A percentile compares a stretch with the other conserved stretches of the same genome.
These are phyloP conservation scores for Hypomesus transpacificus DNA, from an alignment of 2,113 vertebrate genomes.

Conservation along the genomic window DNA sequence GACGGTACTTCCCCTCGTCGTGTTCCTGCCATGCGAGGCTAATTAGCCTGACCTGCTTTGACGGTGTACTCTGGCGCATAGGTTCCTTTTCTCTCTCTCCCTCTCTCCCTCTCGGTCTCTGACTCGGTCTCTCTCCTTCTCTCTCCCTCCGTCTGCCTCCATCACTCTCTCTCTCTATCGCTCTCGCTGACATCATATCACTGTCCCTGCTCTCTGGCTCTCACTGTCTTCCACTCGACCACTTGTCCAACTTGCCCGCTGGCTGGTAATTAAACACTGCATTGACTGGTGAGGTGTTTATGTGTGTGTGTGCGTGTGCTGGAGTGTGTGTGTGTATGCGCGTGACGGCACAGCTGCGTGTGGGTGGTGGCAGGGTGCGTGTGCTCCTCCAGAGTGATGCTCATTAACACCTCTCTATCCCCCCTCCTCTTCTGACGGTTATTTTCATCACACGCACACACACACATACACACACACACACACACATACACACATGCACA, in stretches of 20 bases:
- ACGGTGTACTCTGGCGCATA: neutral
- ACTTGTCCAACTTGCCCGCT: neutral
- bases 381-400: slow-evolving; percentile 44
- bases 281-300: neutral
- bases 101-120: too few species aligned
- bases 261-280: neutral
- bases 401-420: slow-evolving; percentile 15
- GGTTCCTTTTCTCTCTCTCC: too few species aligned
- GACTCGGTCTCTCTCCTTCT: too few species aligned
- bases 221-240: neutral
- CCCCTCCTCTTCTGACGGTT: neutral
- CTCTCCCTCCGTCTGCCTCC: too few species aligned
- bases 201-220: slow-evolving; percentile 5
- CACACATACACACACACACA: slow-evolving; percentile 2
- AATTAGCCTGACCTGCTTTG: slow-evolving; percentile 20
- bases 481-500: neutral
- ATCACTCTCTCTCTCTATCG: too few species aligned
- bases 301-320: slow-evolving; percentile 14
- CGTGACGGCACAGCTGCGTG: slow-evolving; percentile 21
- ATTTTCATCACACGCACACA: slow-evolving; percentile 5
- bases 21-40: slow-evolving; percentile 17
- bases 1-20: slow-evolving; percentile 7
- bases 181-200: neutral
- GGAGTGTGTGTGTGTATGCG: slow-evolving; percentile 16
- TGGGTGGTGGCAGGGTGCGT: slow-evolving; percentile 32